A percentile compares a stretch with the other conserved stretches of the same genome.
Conservation (phyloP, 2,888 invertebrate genomes). For the Isoperla grammatica region DNA sequence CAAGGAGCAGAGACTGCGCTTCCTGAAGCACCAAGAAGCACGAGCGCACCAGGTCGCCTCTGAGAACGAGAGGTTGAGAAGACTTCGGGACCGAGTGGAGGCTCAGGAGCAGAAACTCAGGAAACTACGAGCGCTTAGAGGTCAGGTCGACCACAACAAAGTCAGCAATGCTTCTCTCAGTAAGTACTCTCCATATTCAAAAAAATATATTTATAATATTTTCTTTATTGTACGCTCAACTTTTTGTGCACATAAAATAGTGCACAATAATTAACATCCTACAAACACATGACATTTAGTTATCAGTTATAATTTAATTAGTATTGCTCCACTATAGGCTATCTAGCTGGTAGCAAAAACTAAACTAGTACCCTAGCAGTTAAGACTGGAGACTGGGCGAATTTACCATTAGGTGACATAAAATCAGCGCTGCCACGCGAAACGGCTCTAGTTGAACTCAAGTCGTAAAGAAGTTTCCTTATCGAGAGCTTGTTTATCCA, state of each 20-base stretch:
- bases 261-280: background rate
- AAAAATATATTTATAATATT: too few species aligned
- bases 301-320: background rate
- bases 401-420: too few species aligned
- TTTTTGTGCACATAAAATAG: background rate
- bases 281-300: background rate
- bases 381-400: too few species aligned
- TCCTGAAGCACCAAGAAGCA: conserved; percentile 90
- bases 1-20: conserved; percentile 88
- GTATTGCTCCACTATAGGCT: too few species aligned
- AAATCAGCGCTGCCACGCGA: too few species aligned
- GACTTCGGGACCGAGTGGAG: conserved; percentile 87
- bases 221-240: background rate
- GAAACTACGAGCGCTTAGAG: conserved; percentile 83
- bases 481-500: too few species aligned
- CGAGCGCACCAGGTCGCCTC: conserved; percentile 59
- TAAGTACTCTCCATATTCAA: too few species aligned
- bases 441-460: too few species aligned
- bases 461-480: too few species aligned
- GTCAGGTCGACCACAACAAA: conserved; percentile 90
- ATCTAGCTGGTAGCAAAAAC: too few species aligned
- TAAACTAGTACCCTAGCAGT: too few species aligned
- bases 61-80: conserved; percentile 80
- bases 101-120: conserved; percentile 92
- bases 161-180: conserved; percentile 86